Evolutionary conservation across 2,797 vertebrate species (phyloP), one percentile per base, ranked within the genome.

Genomic region (Sebastes nivosus): DNA sequence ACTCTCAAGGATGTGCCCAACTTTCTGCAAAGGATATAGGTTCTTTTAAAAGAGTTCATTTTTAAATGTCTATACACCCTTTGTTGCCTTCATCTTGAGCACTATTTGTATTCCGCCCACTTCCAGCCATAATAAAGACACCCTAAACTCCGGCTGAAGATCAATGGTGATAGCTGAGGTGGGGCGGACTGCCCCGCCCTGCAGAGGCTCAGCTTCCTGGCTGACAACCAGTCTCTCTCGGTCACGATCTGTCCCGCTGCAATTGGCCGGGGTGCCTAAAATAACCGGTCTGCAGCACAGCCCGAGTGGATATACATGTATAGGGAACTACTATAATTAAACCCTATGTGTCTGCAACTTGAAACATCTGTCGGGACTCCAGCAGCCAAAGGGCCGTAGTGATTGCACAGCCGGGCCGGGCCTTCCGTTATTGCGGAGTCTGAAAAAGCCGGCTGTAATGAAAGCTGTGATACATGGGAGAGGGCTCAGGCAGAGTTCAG

Each of bases 321-420:
- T 76, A 82, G 85, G 90, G 72, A 89, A 79, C 77, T 89, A 74
- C 92, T 95, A 93, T 94, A 94, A 95, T 95, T 95, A 95, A 92
- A 80, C 77, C 88, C 84, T 80, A 82, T 86, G 89, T 83, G 92
- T 93, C 91, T 88, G 91, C 83, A 82, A 80, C 88, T 87, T 86
- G 68, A 91, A 93, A 93, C 92, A 92, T 90, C 86, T 94, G 93
- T 92, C 60, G 69, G 84, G 83, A 61, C 69, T 92, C 91, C 82
- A 55, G 84, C 90, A 85, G 81, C 88, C 80, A 78, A 83, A 82
- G 87, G 87, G 88, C 89, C 87, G 46, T 67, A 77, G 88, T 91
- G 89, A 94, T 94, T 93, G 92, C 90, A 92, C 67, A 83, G 85
- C 73, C 82, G 75, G 86, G 87, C 81, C 60, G 3, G 76, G 85